phyloP scores from a whole-genome alignment of 2,888 invertebrate genomes.

The Polymixis flavicincta region DNA sequence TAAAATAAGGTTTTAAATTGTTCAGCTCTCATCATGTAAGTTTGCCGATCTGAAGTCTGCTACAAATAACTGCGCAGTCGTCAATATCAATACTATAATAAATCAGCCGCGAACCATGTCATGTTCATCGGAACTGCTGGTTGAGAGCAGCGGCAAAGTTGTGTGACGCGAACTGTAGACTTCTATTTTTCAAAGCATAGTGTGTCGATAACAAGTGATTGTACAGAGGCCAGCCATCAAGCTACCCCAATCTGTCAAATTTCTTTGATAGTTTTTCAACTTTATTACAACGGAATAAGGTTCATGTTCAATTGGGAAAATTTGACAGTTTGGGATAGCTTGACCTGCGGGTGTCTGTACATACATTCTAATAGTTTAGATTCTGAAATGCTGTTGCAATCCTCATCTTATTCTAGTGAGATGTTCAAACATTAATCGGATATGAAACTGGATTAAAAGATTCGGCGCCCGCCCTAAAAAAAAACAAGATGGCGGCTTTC shows the following conservation, averaged over 20 bases:
- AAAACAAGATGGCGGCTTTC: constrained; percentile 7
- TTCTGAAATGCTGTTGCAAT: background rate
- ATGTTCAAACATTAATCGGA: background rate
- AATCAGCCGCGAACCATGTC: background rate
- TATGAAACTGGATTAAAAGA: background rate
- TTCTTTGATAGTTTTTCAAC: no score
- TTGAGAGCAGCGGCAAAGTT: background rate
- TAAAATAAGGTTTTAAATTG: background rate
- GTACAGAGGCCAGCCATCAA: no score
- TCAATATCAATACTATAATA: background rate
- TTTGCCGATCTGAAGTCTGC: background rate
- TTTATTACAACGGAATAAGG: no score
- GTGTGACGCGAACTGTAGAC: background rate
- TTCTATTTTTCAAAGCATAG: background rate
- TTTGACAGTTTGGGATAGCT: no score
- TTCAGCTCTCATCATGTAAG: background rate
- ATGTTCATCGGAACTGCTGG: background rate
- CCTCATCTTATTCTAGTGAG: background rate
- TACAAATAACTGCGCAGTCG: background rate
- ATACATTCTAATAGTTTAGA: background rate
- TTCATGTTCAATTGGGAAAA: no score
- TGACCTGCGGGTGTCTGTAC: no score
- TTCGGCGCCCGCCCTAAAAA: no score
- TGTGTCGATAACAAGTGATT: background rate
- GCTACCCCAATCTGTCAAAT: no score